Evolutionary conservation across 2,113 vertebrate genomes (phyloP).

Genomic region (Apteryx owenii): DNA sequence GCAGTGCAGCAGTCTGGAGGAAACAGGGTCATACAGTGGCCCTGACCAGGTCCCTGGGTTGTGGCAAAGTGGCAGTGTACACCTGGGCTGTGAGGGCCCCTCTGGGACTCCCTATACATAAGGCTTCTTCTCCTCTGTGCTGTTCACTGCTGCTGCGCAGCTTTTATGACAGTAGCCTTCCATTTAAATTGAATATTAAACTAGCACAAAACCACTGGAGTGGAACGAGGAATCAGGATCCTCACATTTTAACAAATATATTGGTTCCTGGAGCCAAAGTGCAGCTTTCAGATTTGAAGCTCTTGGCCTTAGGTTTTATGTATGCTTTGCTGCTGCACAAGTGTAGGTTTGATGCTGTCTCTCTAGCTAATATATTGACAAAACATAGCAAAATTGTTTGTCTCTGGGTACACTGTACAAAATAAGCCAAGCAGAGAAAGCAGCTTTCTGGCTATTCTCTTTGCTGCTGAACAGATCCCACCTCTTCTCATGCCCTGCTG

Average conservation of each 20-base stretch:
- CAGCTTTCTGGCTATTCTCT: background rate
- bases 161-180: slow-evolving; percentile 2
- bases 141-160: accelerated
- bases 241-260: background rate
- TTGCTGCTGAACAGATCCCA: background rate
- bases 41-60: background rate
- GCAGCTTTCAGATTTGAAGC: slow-evolving; percentile 6
- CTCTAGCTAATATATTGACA: background rate
- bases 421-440: background rate
- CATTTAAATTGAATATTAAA: background rate
- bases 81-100: background rate
- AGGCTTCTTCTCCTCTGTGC: background rate
- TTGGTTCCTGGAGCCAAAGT: background rate
- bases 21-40: background rate
- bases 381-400: background rate
- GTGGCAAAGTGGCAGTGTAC: accelerated
- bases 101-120: background rate
- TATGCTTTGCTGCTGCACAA: background rate
- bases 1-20: background rate
- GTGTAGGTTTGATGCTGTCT: background rate
- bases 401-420: background rate
- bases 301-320: background rate
- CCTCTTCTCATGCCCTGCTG: background rate
- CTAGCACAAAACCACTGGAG: background rate
- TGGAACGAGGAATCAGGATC: background rate